phyloP scores from a whole-genome alignment of 1,140 invertebrate genomes.

The Rhagoletis pomonella region DNA sequence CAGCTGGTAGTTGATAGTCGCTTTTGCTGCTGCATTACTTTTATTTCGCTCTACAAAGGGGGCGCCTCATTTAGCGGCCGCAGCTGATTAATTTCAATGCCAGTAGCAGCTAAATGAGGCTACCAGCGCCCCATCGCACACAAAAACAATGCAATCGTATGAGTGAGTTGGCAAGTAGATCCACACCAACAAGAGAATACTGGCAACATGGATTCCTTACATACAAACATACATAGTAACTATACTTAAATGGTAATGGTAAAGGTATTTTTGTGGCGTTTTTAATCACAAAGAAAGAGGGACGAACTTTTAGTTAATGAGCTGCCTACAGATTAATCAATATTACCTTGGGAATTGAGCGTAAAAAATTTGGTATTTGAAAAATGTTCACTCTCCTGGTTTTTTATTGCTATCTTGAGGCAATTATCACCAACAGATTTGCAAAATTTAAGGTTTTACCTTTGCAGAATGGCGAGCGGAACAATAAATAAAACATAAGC shows the following conservation, averaged over 20 bases:
- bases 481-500: conserved; percentile 15
- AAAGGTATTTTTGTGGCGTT: neutral
- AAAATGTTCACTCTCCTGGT: neutral
- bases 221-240: neutral
- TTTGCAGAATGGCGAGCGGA: neutral
- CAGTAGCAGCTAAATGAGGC: conserved; percentile 39
- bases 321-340: conserved; percentile 37
- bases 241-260: neutral
- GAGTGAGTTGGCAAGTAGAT: neutral
- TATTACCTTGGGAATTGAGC: conserved; percentile 24
- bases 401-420: neutral
- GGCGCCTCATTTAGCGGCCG: conserved; percentile 42
- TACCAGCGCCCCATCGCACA: neutral
- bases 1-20: neutral
- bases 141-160: neutral
- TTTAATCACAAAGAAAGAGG: neutral
- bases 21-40: neutral
- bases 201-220: conserved; percentile 6
- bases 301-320: conserved; percentile 8
- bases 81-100: conserved; percentile 48
- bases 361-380: conserved; percentile 31
- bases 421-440: conserved; percentile 40
- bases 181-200: neutral
- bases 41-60: neutral
- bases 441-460: neutral